These are phyloP conservation scores for Thinocorus orbignyianus DNA, from an alignment of 2,113 vertebrate species.

Conservation along the genomic window DNA sequence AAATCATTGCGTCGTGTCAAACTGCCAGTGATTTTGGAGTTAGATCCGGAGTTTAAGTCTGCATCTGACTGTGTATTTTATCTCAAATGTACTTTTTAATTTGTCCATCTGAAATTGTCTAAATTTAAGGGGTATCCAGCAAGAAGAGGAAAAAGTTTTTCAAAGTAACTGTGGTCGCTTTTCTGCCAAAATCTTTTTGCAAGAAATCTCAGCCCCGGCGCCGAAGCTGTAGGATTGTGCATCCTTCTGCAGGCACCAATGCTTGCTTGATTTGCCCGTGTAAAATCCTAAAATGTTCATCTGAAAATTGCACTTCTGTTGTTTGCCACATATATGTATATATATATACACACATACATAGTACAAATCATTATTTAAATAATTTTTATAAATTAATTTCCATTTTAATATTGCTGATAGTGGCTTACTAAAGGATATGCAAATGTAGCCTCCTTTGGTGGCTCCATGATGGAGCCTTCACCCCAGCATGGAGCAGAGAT, in stretches of 20 bases:
- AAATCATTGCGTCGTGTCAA: neutral
- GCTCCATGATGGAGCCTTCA: neutral
- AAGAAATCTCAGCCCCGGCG: neutral
- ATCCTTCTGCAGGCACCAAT: neutral
- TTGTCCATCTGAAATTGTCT: constrained; percentile 30
- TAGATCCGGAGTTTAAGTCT: neutral
- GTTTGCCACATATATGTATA: neutral
- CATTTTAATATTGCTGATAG: accelerated
- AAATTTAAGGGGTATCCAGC: neutral
- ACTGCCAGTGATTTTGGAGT: constrained; percentile 22
- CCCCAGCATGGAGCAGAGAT: neutral
- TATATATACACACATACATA: neutral
- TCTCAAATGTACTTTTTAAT: constrained; percentile 45
- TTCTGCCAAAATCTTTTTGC: neutral
- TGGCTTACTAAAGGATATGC: accelerated
- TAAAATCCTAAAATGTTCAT: neutral
- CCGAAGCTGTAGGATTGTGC: neutral
- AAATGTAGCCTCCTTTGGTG: neutral
- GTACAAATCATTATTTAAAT: accelerated
- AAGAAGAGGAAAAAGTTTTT: neutral
- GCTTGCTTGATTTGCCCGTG: neutral
- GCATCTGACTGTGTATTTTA: neutral
- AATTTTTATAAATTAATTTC: neutral
- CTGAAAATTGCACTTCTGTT: neutral
- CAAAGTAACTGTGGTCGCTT: neutral